Evolutionary conservation across 2,113 vertebrate genomes (phyloP).

Genomic region (Australoheros scitulus): DNA sequence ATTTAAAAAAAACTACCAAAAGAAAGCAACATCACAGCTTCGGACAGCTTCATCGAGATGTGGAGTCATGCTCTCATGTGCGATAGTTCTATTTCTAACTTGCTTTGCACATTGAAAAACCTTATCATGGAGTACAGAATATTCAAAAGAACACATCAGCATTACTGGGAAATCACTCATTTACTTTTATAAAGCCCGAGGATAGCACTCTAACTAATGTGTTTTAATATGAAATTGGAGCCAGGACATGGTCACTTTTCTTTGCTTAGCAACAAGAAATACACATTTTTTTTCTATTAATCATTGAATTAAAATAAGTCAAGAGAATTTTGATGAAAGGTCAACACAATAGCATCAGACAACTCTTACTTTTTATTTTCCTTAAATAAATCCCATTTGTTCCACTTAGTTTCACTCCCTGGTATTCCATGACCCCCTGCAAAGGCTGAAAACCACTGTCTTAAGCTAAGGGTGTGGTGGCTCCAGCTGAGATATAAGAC

Average conservation of each 20-base stretch:
- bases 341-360: neutral
- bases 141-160: neutral
- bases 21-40: neutral
- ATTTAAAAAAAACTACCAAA: constrained; percentile 29
- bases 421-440: neutral
- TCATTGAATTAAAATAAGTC: fast-evolving
- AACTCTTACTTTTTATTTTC: neutral
- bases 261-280: neutral
- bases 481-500: neutral
- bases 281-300: fast-evolving
- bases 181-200: neutral
- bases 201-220: neutral
- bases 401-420: neutral
- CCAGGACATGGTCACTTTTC: neutral
- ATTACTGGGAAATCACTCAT: neutral
- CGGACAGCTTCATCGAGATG: neutral
- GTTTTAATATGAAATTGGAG: neutral
- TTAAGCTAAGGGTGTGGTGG: neutral
- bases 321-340: neutral
- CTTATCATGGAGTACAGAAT: too few species aligned
- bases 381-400: neutral
- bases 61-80: neutral
- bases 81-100: neutral
- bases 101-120: neutral
- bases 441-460: neutral